These are phyloP conservation scores for Aradophagus sp. DNA, from an alignment of 1,140 invertebrate species.

Conservation along the genomic window DNA sequence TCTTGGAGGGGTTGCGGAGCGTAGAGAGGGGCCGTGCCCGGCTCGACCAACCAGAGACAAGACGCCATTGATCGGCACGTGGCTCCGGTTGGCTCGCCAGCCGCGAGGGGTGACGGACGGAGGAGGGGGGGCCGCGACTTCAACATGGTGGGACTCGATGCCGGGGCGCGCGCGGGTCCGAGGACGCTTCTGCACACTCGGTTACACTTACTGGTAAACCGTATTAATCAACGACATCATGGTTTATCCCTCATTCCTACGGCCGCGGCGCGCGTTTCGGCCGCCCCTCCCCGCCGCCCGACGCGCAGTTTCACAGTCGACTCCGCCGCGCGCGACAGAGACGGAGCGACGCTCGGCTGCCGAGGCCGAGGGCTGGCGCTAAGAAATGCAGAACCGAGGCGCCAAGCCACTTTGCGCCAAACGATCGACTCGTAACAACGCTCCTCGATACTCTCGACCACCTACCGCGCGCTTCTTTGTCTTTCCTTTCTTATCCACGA, in stretches of 20 bases:
- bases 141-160: constrained; percentile 46
- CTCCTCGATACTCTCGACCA: constrained; percentile 62
- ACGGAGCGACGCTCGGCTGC: constrained; percentile 16
- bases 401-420: constrained; percentile 63
- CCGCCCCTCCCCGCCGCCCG: constrained; percentile 30
- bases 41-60: constrained; percentile 71
- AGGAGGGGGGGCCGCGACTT: constrained; percentile 33
- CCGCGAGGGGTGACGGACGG: constrained; percentile 30
- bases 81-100: constrained; percentile 62
- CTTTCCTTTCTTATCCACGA: too few species aligned
- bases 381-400: constrained; percentile 52
- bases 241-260: constrained; percentile 68
- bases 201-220: constrained; percentile 76
- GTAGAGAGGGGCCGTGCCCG: constrained; percentile 47
- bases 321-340: constrained; percentile 10
- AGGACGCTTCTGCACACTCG: constrained; percentile 72
- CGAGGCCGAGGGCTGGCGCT: constrained; percentile 25
- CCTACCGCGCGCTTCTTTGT: too few species aligned
- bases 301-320: constrained; percentile 24
- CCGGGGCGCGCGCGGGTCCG: constrained; percentile 47
- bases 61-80: constrained; percentile 76
- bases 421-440: constrained; percentile 63
- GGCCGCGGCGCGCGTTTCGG: constrained; percentile 6
- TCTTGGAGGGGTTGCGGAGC: constrained; percentile 51
- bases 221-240: constrained; percentile 76